Evolutionary conservation across 1,140 invertebrate genomes (phyloP), one percentile per base, ranked within the genome.

Genomic region (Temnothorax longispinosus): DNA sequence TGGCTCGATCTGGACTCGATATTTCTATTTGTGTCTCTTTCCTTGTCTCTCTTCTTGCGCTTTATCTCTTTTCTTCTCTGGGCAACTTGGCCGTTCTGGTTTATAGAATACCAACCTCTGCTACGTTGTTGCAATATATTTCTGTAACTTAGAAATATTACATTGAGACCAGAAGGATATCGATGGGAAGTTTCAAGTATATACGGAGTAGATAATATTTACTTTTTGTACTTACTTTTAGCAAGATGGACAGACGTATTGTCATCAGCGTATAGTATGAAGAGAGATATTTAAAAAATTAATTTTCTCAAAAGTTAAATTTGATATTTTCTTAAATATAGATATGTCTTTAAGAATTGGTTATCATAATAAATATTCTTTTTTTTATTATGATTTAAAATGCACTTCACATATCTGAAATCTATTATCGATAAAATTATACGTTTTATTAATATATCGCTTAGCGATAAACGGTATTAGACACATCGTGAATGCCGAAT

Each of bases 131-230:
- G 87, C 89, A 87, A 88, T 89, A 91, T 84, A 85, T 91, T 88
- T 90, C 81, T 89, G 85, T 87, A 87, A 90, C 87, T 90, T 90
- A 88, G 89, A 91, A 84, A 85, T 91, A 88, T 86, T 91, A 87
- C 89, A 87, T 78, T 44, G 71, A 47, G 52, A 72, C 44, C 72
- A 41, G 62, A 58, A 44, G 62, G 72, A 64, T 76, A 65, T 80
- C 56, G 87, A 80, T 71, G 58, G 84, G 10, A 80, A 87, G 41
- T 60, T 78, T 78, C 35, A 58, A 47, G 74, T 78, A 78, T 78
- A 85, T 85, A 85, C 58, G 38, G 65, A 32, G 38, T 21, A 78
- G 54, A 74, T 89, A 78, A 90, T 90, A 86, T 89, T 90, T 84
- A 78, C 77, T 65, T 86, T 38, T 27, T 81, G 54, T 60, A 60